Evolutionary conservation across 1,140 invertebrate genomes (phyloP).

Genomic region (Leptinotarsa undecemlineata): DNA sequence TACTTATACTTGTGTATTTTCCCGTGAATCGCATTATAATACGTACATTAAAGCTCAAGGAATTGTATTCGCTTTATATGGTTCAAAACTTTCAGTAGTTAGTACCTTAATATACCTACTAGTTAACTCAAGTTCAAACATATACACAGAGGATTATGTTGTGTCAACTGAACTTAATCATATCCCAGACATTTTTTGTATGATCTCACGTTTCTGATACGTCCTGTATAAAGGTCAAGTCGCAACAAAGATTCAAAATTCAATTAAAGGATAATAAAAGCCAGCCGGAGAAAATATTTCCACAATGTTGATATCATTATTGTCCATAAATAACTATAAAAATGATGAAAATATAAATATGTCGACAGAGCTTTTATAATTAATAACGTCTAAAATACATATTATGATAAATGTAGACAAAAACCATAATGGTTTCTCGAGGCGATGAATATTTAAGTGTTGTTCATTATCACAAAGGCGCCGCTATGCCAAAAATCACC

Average conservation of each 20-base stretch:
- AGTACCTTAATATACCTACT: too few relatives aligned
- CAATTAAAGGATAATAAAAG: constrained; percentile 26
- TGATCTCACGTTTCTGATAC: too few relatives aligned
- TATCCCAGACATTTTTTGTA: too few relatives aligned
- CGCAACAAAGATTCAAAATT: constrained; percentile 15
- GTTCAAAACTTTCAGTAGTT: too few relatives aligned
- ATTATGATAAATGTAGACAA: constrained; percentile 40
- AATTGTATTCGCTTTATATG: too few relatives aligned
- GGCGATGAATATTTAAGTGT: constrained; percentile 42
- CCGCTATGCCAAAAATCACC: constrained; percentile 42
- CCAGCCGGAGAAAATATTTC: constrained; percentile 14
- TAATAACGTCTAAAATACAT: constrained; percentile 36
- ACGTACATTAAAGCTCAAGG: too few relatives aligned
- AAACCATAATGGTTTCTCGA: constrained; percentile 35
- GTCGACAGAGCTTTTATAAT: constrained; percentile 31
- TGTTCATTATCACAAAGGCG: constrained; percentile 39
- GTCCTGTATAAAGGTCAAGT: background rate
- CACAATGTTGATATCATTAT: constrained; percentile 27
- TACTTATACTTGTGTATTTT: too few relatives aligned
- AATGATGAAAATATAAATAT: constrained; percentile 30
- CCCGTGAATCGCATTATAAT: too few relatives aligned
- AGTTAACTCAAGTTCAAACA: too few relatives aligned
- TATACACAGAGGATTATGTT: too few relatives aligned
- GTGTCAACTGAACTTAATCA: too few relatives aligned
- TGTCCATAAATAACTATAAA: constrained; percentile 28